Percentiles rank a stretch among this genome's conserved stretches.
Conservation (phyloP, 2,797 vertebrate species). For the Falco columbarius region DNA sequence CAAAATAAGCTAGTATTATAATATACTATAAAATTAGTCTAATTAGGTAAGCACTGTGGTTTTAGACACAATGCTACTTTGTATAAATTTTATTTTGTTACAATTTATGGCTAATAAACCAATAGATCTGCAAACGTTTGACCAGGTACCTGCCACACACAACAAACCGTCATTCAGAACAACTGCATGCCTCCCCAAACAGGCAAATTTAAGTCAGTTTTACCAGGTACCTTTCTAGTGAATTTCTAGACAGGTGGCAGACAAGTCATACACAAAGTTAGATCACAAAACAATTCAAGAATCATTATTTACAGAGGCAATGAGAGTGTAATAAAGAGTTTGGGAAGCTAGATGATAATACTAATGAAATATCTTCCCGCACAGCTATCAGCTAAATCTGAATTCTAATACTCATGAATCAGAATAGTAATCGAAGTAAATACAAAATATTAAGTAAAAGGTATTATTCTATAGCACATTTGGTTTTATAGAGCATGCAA, state of each 20-base stretch:
- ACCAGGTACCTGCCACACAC: neutral
- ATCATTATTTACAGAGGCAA: neutral
- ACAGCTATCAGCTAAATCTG: neutral
- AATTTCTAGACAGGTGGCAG: neutral
- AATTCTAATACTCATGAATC: neutral
- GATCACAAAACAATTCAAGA: neutral
- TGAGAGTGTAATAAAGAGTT: neutral
- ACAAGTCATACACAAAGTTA: neutral
- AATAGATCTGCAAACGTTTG: neutral
- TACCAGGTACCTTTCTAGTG: neutral
- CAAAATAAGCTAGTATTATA: neutral
- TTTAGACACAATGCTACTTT: neutral
- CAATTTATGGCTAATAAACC: neutral
- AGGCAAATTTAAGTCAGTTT: neutral
- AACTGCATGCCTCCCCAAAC: neutral
- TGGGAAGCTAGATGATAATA: neutral
- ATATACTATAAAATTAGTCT: neutral
- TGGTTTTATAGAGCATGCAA: neutral
- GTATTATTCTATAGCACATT: neutral
- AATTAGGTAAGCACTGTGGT: neutral
- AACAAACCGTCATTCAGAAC: rapidly evolving
- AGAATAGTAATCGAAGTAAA: neutral
- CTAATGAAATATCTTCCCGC: neutral
- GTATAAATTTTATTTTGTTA: neutral
- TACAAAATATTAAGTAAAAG: neutral